Evolutionary conservation across 2,888 invertebrate genomes (phyloP).

Genomic region (Synergus gifuensis): DNA sequence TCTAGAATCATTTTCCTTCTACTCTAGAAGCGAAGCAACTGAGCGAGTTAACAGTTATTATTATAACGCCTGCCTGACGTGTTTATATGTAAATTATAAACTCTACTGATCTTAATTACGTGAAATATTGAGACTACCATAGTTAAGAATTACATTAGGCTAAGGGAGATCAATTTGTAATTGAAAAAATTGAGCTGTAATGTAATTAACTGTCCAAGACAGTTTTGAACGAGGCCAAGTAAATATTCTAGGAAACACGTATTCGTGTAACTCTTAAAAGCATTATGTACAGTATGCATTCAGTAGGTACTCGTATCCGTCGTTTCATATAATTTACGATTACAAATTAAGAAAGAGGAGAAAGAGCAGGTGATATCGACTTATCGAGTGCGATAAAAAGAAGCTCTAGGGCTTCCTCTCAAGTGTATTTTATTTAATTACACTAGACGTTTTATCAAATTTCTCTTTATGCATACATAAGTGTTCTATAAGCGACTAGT

Average conservation of each 20-base stretch:
- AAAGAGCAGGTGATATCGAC: conserved; percentile 16
- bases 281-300: conserved; percentile 32
- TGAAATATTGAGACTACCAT: conserved; percentile 31
- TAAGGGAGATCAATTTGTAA: conserved; percentile 22
- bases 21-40: conserved; percentile 9
- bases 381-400: conserved; percentile 38
- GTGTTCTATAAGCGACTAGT: conserved; percentile 5
- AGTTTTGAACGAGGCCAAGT: conserved; percentile 48
- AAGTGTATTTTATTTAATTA: conserved; percentile 13
- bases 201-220: conserved; percentile 48
- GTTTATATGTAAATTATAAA: conserved; percentile 40
- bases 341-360: conserved; percentile 10
- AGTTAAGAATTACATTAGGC: conserved; percentile 41
- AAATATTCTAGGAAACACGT: conserved; percentile 14
- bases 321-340: conserved; percentile 41
- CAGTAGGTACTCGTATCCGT: conserved; percentile 48
- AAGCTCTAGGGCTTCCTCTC: conserved; percentile 12
- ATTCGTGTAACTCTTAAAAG: conserved; percentile 27
- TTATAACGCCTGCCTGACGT: conserved; percentile 17
- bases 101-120: conserved; percentile 32
- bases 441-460: conserved; percentile 9
- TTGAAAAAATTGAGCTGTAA: conserved; percentile 43
- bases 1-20: background rate
- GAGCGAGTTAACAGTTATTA: conserved; percentile 26
- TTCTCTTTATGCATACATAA: conserved; percentile 10